Conservation (phyloP, 2,888 invertebrate genomes). For the Hypsopygia costalis region DNA sequence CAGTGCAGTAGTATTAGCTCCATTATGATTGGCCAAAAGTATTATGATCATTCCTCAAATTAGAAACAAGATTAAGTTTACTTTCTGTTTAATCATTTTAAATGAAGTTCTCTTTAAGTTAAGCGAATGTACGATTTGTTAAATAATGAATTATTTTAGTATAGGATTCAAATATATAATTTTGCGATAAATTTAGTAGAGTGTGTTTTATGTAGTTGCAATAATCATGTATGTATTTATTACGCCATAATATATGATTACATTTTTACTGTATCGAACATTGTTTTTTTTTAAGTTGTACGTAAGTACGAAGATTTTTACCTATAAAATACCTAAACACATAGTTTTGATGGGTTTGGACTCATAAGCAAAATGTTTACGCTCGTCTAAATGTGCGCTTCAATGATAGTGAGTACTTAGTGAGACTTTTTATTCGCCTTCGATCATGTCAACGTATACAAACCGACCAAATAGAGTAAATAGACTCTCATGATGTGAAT, state of each 20-base stretch:
- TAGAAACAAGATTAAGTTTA: slow-evolving; percentile 24
- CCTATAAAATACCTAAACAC: too few species aligned
- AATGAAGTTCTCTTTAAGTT: slow-evolving; percentile 44
- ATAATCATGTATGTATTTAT: slow-evolving; percentile 64
- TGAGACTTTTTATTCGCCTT: too few species aligned
- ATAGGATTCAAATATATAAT: slow-evolving; percentile 8
- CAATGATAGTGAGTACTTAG: too few species aligned
- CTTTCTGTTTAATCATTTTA: slow-evolving; percentile 24
- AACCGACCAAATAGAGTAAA: too few species aligned
- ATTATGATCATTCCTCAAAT: slow-evolving; percentile 31
- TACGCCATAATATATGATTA: slow-evolving; percentile 48
- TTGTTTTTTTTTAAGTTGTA: slow-evolving; percentile 16
- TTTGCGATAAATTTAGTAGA: slow-evolving; percentile 15
- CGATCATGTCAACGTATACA: too few species aligned
- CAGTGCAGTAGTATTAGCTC: too few species aligned
- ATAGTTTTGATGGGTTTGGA: too few species aligned
- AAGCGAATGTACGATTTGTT: slow-evolving; percentile 36
- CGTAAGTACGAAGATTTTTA: too few species aligned
- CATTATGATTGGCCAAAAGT: slow-evolving; percentile 20
- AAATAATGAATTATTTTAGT: slow-evolving; percentile 40
- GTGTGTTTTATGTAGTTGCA: slow-evolving; percentile 43
- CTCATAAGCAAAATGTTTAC: too few species aligned
- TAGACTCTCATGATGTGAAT: too few species aligned
- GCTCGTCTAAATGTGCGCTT: too few species aligned
- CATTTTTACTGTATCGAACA: slow-evolving; percentile 26